These are phyloP conservation scores for Morpho achilles DNA, from an alignment of 2,888 invertebrate species.

Conservation along the genomic window DNA sequence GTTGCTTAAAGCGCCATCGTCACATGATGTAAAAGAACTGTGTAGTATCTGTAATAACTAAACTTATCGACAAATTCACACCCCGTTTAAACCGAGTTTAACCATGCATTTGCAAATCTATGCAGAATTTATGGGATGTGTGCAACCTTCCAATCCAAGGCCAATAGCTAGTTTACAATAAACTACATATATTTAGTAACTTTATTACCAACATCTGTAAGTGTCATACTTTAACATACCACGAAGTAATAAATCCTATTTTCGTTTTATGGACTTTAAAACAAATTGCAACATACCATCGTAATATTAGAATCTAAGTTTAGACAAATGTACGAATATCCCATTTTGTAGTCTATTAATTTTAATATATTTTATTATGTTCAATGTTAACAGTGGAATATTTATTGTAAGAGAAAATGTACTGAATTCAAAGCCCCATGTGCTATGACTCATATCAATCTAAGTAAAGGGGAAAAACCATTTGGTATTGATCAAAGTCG, in stretches of 20 bases:
- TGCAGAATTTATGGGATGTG: too few species aligned
- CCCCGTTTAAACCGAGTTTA: too few species aligned
- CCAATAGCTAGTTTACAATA: too few species aligned
- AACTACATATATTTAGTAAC: neutral
- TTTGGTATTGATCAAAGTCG: conserved; percentile 13
- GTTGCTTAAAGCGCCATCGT: too few species aligned
- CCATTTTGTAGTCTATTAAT: neutral
- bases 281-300: conserved; percentile 16
- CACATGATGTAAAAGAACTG: too few species aligned
- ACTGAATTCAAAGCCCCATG: neutral
- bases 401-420: neutral
- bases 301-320: conserved; percentile 4
- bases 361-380: too few species aligned
- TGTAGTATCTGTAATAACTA: too few species aligned
- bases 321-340: neutral
- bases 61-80: too few species aligned
- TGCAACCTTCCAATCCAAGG: too few species aligned
- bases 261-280: conserved; percentile 16
- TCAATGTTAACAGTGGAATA: too few species aligned
- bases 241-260: conserved; percentile 14
- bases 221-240: conserved; percentile 13
- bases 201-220: conserved; percentile 1
- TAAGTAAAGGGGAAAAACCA: conserved; percentile 16
- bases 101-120: too few species aligned
- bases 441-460: conserved; percentile 12